Evolutionary conservation across 2,797 vertebrate species (phyloP).

Genomic region (Odontamblyopus rebecca): DNA sequence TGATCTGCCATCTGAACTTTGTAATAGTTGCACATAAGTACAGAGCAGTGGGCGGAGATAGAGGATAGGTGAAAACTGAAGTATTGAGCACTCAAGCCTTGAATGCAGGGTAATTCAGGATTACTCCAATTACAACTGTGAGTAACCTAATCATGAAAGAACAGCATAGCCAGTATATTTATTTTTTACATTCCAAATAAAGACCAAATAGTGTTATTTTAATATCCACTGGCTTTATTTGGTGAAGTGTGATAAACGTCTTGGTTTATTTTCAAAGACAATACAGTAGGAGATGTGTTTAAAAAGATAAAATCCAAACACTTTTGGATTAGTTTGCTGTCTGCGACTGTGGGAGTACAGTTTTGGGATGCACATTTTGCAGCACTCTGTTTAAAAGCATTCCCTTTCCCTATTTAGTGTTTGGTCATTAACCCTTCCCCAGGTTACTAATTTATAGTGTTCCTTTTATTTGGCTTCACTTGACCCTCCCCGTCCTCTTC

Average conservation of each 20-base stretch:
- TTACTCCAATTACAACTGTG: neutral
- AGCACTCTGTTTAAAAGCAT: slow-evolving; percentile 75
- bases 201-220: too few relatives aligned
- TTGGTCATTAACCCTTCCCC: slow-evolving; percentile 81
- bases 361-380: slow-evolving; percentile 51
- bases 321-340: slow-evolving; percentile 9
- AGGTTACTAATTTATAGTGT: slow-evolving; percentile 83
- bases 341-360: slow-evolving; percentile 30
- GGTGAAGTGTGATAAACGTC: slow-evolving; percentile 33
- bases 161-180: too few relatives aligned
- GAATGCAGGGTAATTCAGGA: neutral
- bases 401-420: slow-evolving; percentile 73
- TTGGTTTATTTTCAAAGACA: too few relatives aligned
- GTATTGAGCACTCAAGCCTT: neutral
- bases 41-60: neutral
- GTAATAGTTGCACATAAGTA: neutral
- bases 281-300: too few relatives aligned
- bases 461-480: slow-evolving; percentile 80
- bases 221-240: neutral
- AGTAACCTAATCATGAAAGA: neutral
- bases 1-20: neutral
- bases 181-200: slow-evolving; percentile 11
- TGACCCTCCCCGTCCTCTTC: slow-evolving; percentile 76
- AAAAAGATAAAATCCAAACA: too few relatives aligned
- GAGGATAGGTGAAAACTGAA: neutral